These are phyloP conservation scores for Chydorus sphaericus DNA, from an alignment of 2,888 invertebrate species.

Conservation along the genomic window DNA sequence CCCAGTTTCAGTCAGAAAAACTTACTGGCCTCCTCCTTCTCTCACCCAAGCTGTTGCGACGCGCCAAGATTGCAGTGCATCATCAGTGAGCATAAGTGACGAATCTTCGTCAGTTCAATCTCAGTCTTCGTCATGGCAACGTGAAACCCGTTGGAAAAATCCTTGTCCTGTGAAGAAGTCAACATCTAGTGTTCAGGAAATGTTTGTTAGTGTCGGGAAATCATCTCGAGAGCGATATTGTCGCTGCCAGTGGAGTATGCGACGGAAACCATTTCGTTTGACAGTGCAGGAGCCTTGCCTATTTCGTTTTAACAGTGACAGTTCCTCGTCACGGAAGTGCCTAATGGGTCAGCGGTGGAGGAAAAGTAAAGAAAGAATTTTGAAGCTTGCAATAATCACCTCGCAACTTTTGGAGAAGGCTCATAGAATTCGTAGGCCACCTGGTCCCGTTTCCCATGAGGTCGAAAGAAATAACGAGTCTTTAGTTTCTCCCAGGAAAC, in stretches of 20 bases:
- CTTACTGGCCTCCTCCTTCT: constrained; percentile 50
- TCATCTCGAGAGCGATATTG: not conserved
- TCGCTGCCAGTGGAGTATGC: not conserved
- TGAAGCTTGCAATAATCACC: not conserved
- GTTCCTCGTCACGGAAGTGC: too few relatives aligned
- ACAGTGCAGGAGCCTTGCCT: too few relatives aligned
- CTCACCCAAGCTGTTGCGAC: constrained; percentile 13
- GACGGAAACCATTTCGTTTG: not conserved
- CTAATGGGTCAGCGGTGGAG: not conserved
- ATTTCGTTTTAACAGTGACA: too few relatives aligned
- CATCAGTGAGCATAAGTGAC: constrained; percentile 13
- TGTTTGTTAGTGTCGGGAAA: not conserved
- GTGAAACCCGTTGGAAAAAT: constrained; percentile 15
- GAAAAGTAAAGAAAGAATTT: not conserved
- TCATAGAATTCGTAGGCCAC: not conserved
- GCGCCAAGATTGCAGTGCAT: constrained; percentile 13
- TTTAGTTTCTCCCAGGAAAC: not conserved
- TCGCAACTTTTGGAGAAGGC: not conserved
- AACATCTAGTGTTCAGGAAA: not conserved
- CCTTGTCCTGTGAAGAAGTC: constrained; percentile 4
- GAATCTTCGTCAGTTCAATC: constrained; percentile 12
- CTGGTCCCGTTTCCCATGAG: too few relatives aligned
- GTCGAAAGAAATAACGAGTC: too few relatives aligned
- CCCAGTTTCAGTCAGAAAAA: constrained; percentile 73
- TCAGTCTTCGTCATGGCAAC: constrained; percentile 15